Evolutionary conservation across 2,113 vertebrate genomes (phyloP).

Genomic region (Leptocoma aspasia): DNA sequence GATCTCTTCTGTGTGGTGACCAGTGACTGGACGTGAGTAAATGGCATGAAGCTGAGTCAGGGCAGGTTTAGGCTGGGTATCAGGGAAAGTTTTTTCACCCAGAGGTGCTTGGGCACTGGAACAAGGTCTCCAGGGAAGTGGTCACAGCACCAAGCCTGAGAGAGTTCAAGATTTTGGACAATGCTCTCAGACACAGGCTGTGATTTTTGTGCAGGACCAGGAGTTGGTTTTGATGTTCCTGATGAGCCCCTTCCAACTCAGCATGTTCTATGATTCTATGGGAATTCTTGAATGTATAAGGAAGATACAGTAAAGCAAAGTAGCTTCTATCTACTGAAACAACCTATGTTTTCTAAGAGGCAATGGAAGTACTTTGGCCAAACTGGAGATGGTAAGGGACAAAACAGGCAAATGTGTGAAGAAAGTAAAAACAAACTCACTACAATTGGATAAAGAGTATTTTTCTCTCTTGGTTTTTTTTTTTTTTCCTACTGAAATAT

Average conservation of each 20-base stretch:
- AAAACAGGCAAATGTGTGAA: neutral
- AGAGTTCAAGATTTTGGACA: neutral
- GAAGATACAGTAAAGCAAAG: neutral
- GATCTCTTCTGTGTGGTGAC: neutral
- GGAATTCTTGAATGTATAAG: neutral
- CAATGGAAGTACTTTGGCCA: neutral
- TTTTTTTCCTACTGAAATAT: neutral
- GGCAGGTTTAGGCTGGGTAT: neutral
- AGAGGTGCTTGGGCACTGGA: accelerated
- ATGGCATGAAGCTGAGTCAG: neutral
- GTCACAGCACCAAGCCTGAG: neutral
- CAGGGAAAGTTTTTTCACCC: neutral
- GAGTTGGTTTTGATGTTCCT: neutral
- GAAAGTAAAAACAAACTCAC: neutral
- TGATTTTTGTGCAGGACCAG: neutral
- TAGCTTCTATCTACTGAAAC: neutral
- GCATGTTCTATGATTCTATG: neutral
- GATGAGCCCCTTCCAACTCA: neutral
- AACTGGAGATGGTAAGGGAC: neutral
- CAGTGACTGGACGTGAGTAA: accelerated
- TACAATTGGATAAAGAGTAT: neutral
- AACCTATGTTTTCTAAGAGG: neutral
- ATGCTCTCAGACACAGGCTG: neutral
- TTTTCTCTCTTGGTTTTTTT: neutral
- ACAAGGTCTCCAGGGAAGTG: too few species aligned